Percentiles rank a stretch among this genome's conserved stretches.
Evolutionary conservation across 2,797 vertebrate genomes (phyloP).

Genomic region (Sciaenops ocellatus): DNA sequence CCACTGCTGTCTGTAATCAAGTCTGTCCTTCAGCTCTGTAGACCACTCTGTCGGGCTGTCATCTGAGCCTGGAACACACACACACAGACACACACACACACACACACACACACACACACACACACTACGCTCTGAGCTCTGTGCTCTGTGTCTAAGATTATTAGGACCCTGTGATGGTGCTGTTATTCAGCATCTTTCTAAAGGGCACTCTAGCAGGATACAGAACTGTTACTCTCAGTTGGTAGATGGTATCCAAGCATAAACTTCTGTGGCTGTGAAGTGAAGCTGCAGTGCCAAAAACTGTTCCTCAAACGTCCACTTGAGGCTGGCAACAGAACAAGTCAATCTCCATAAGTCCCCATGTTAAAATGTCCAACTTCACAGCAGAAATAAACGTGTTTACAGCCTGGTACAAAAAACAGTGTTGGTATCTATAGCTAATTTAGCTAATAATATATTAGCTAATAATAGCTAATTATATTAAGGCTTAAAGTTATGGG

Average conservation of each 20-base stretch:
- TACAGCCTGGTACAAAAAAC: too few species aligned
- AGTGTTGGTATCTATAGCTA: too few species aligned
- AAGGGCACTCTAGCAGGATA: not conserved
- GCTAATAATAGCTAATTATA: too few species aligned
- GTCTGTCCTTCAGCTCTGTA: conserved; percentile 48
- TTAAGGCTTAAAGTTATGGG: too few species aligned
- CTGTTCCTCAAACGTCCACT: too few species aligned
- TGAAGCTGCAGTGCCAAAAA: too few species aligned
- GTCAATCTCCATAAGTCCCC: too few species aligned
- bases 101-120: conserved; percentile 24
- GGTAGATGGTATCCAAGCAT: not conserved
- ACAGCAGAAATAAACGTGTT: too few species aligned
- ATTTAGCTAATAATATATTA: too few species aligned
- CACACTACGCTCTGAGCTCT: not conserved
- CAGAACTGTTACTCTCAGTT: not conserved
- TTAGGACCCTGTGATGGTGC: not conserved
- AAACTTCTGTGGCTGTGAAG: too few species aligned
- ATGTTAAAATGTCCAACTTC: too few species aligned
- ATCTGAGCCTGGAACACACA: conserved; percentile 37
- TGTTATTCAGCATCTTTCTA: not conserved
- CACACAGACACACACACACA: conserved; percentile 21
- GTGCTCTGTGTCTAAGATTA: conserved; percentile 2
- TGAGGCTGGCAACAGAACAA: too few species aligned
- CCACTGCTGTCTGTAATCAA: conserved; percentile 47
- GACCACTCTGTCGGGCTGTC: conserved; percentile 29